These are phyloP conservation scores for Collichthys lucidus DNA, from an alignment of 2,113 vertebrate genomes.

Conservation along the genomic window DNA sequence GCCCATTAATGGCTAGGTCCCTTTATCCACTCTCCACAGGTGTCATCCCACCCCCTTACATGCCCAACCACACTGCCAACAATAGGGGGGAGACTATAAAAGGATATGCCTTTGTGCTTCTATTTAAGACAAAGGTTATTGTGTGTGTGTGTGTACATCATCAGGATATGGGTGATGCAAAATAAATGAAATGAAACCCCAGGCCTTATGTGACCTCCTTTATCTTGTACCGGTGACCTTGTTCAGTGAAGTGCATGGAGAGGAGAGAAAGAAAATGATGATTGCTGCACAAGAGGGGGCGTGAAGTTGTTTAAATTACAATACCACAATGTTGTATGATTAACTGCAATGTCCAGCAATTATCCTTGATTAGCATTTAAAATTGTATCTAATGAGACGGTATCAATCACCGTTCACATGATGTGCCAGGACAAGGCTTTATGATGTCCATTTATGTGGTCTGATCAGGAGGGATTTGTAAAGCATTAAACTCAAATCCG, in stretches of 20 bases:
- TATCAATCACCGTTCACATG: neutral
- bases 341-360: slow-evolving; percentile 36
- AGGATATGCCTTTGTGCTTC: slow-evolving; percentile 86
- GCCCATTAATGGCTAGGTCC: slow-evolving; percentile 20
- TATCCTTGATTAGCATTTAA: slow-evolving; percentile 51
- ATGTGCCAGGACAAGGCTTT: slow-evolving; percentile 2
- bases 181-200: slow-evolving; percentile 36
- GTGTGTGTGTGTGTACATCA: slow-evolving; percentile 74
- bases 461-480: slow-evolving; percentile 58
- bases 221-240: slow-evolving; percentile 44
- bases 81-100: slow-evolving; percentile 90
- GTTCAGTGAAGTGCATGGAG: slow-evolving; percentile 16
- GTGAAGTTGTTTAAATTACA: slow-evolving; percentile 30
- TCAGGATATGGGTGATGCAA: slow-evolving; percentile 49
- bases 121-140: slow-evolving; percentile 89
- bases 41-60: slow-evolving; percentile 70
- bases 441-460: slow-evolving; percentile 43
- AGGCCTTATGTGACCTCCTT: neutral
- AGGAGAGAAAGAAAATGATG: slow-evolving; percentile 30
- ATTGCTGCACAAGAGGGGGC: slow-evolving; percentile 38
- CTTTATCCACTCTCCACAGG: slow-evolving; percentile 86
- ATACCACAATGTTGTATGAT: slow-evolving; percentile 30
- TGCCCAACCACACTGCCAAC: slow-evolving; percentile 74
- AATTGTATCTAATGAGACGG: slow-evolving; percentile 10
- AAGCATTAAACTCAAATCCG: slow-evolving; percentile 36